These are phyloP conservation scores for Drosophila paucipuncta DNA, from an alignment of 2,888 invertebrate genomes.

Conservation along the genomic window DNA sequence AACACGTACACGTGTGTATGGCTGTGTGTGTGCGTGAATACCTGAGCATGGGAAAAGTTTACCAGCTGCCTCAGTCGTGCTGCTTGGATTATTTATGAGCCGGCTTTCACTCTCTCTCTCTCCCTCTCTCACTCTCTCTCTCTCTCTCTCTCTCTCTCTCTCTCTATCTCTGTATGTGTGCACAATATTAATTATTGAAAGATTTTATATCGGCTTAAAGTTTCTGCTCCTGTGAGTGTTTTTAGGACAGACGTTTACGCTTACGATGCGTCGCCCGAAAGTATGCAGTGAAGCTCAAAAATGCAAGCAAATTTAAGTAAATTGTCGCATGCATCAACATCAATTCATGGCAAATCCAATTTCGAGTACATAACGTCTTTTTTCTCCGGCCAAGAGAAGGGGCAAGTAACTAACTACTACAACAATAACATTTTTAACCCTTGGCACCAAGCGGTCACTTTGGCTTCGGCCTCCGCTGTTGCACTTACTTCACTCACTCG, in stretches of 20 bases:
- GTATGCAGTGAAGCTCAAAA: conserved; percentile 27
- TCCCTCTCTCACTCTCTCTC: conserved; percentile 8
- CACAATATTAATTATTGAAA: conserved; percentile 76
- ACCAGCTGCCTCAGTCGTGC: conserved; percentile 44
- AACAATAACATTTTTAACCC: conserved; percentile 47
- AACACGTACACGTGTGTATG: conserved; percentile 68
- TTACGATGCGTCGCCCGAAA: conserved; percentile 21
- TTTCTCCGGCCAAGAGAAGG: conserved; percentile 7
- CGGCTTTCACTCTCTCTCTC: conserved; percentile 8
- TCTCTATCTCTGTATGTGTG: conserved; percentile 17
- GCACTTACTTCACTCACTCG: conserved; percentile 56
- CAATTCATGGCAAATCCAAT: conserved; percentile 67
- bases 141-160: conserved; percentile 4
- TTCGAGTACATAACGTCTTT: conserved; percentile 34
- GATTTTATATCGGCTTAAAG: conserved; percentile 79
- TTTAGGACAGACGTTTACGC: conserved; percentile 13
- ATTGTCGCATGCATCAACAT: conserved; percentile 75
- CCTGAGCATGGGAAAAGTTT: conserved; percentile 58
- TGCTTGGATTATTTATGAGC: conserved; percentile 54
- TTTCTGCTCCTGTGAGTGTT: conserved; percentile 48
- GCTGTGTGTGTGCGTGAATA: conserved; percentile 25
- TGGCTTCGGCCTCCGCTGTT: conserved; percentile 37
- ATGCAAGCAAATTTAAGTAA: conserved; percentile 58
- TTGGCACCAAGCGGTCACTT: conserved; percentile 37
- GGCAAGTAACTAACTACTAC: conserved; percentile 19